Base-by-base conservation (phyloP, 2,888 invertebrate species). In the Dicranocentrus wangi region DNA sequence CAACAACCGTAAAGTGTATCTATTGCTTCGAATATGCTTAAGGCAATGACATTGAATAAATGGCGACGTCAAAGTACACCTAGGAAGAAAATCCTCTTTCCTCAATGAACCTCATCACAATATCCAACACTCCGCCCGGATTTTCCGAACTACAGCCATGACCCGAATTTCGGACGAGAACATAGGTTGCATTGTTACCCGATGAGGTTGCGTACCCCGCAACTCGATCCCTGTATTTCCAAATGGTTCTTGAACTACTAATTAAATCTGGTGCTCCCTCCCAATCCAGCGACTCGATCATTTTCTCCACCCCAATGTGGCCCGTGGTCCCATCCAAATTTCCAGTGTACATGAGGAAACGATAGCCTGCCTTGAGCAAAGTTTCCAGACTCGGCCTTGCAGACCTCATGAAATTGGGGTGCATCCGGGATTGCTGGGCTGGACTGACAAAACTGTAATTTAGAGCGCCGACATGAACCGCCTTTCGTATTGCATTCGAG, bases 381-480 rank as follows among this genome's bases (percentile, higher is more conserved):
- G 28, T 39, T 17, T 73, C 65, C 53, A 73, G 23, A 13, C 43
- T 19, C 19, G 39, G 28, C 17, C 1, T 39, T 10, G 32, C 5
- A n/a, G 61, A 61, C 19, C 13, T 28, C 61, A 61, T 61, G 15
- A 72, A 42, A 72, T 17, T 27, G 2, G 47, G 13, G 19, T 61
- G 61, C 72, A 72, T 72, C 7, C 72, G 25, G 7, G 13, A 15
- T 32, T 47, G 51, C 10, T 72, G 72, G 1, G 1, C 51, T 0
- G 10, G 7, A 21, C 23, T 72, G 10, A 61, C 25, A 15, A 25
- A 25, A 15, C 15, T 25, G n/a, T 25, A 58, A 1, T 58, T 58
- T 23, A 1, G 8, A 10, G 66, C 32, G n/a, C 79, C 82, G 3
- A 82, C 82, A 27, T 79, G 75, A 15, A 79, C 17, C 1, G 63